phyloP scores from a whole-genome alignment of 2,888 invertebrate species.

The Tetrapedia diversipes region DNA sequence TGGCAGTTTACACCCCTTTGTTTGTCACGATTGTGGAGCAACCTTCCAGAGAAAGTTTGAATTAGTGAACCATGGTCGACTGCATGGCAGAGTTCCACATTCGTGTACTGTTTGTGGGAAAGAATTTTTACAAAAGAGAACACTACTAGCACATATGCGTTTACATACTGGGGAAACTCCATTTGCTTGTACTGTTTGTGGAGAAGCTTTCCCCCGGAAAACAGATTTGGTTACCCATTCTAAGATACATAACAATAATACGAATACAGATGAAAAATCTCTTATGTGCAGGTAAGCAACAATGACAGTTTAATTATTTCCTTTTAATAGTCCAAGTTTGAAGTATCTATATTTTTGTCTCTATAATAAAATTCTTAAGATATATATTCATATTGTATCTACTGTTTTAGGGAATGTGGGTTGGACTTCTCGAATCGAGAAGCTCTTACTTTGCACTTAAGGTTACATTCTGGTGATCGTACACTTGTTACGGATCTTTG shows the following conservation, averaged over 20 bases:
- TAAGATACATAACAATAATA: conserved; percentile 83
- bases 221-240: conserved; percentile 88
- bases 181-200: conserved; percentile 90
- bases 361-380: too few species aligned
- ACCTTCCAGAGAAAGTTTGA: conserved; percentile 94
- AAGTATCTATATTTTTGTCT: not conserved
- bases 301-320: too few species aligned
- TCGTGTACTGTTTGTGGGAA: conserved; percentile 92
- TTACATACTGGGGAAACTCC: conserved; percentile 90
- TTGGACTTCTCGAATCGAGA: conserved; percentile 88
- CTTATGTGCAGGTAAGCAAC: conserved; percentile 83
- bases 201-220: conserved; percentile 90
- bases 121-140: conserved; percentile 93
- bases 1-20: conserved; percentile 97
- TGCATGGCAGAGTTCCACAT: conserved; percentile 92
- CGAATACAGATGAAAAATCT: conserved; percentile 81
- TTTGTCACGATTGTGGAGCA: conserved; percentile 94
- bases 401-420: conserved; percentile 85
- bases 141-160: conserved; percentile 91
- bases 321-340: not conserved
- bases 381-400: conserved; percentile 8
- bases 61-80: conserved; percentile 91
- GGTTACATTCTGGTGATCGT: conserved; percentile 91
- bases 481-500: conserved; percentile 92
- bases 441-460: conserved; percentile 90